Conservation (phyloP, 2,113 vertebrate species). For the Leptosomus discolor region DNA sequence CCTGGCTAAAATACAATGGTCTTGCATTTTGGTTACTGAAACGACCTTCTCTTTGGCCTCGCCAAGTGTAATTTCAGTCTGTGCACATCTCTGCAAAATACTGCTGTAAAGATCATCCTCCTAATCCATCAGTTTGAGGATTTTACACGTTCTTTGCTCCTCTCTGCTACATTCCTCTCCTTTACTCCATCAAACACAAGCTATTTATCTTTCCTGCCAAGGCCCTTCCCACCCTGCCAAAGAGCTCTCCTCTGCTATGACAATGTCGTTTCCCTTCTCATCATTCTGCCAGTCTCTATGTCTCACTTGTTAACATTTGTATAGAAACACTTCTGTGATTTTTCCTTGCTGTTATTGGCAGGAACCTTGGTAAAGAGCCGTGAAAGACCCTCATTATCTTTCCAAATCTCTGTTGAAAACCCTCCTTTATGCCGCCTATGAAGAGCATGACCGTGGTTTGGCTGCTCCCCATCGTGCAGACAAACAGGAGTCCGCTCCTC, state of each 20-base stretch:
- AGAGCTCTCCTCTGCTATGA: conserved; percentile 35
- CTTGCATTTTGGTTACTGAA: neutral
- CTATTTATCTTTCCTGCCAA: conserved; percentile 44
- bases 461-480: neutral
- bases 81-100: neutral
- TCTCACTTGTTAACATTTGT: conserved; percentile 35
- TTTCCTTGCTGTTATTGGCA: neutral
- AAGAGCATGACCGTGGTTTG: neutral
- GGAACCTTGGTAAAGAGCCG: neutral
- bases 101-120: neutral
- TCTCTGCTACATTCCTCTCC: neutral
- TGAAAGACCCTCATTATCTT: neutral
- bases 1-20: neutral
- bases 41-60: neutral
- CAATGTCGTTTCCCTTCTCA: neutral
- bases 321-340: neutral
- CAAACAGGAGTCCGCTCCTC: neutral
- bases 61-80: neutral
- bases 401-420: neutral
- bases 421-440: neutral
- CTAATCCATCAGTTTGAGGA: conserved; percentile 7
- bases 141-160: conserved; percentile 11
- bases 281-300: conserved; percentile 21
- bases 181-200: conserved; percentile 15
- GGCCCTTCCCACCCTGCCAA: neutral